Evolutionary conservation across 2,113 vertebrate species (phyloP).

Genomic region (Phocoena sinus): DNA sequence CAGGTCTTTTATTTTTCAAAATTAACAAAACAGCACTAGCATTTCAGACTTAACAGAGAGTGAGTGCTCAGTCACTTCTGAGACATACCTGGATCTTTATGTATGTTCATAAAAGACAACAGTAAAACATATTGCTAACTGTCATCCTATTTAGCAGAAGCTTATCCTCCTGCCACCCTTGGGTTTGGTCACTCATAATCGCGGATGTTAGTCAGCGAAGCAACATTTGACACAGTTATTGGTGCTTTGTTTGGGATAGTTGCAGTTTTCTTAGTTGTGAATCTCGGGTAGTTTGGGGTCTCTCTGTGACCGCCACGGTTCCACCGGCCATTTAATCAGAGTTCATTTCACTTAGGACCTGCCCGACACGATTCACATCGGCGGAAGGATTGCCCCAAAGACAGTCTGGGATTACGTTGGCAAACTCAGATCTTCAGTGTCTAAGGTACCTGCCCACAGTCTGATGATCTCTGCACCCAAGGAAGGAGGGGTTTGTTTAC

Average conservation of each 20-base stretch:
- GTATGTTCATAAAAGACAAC: accelerated
- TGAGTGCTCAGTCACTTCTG: not conserved
- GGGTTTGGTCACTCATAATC: accelerated
- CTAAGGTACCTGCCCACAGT: slow-evolving; percentile 87
- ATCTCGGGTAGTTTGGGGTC: too few species aligned
- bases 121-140: accelerated
- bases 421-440: slow-evolving; percentile 93
- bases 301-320: not conserved
- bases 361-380: slow-evolving; percentile 96
- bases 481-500: not conserved
- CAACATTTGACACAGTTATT: accelerated
- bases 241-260: accelerated
- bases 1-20: not conserved
- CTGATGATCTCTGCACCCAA: not conserved
- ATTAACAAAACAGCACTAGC: accelerated
- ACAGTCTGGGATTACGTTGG: slow-evolving; percentile 98
- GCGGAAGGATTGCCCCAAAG: slow-evolving; percentile 94
- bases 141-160: too few species aligned
- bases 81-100: accelerated
- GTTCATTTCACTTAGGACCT: slow-evolving; percentile 87
- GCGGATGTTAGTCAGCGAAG: too few species aligned
- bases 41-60: not conserved
- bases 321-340: not conserved
- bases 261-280: not conserved
- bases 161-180: accelerated